These are phyloP conservation scores for Sebastiscus albofasciatus DNA, from an alignment of 2,797 vertebrate genomes.

Conservation along the genomic window DNA sequence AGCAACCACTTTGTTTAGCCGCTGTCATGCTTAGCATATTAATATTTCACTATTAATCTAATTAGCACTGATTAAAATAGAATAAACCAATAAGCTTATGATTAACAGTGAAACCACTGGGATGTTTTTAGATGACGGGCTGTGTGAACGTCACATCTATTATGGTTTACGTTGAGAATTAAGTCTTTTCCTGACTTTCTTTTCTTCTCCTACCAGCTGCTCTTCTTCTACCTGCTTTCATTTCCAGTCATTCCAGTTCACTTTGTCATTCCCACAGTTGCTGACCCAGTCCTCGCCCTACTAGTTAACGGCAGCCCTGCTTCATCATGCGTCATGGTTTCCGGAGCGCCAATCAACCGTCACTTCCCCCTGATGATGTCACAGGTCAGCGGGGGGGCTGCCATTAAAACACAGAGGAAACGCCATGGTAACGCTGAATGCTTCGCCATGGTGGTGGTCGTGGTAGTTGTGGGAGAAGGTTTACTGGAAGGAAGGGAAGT, in stretches of 20 bases:
- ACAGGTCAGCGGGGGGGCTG: conserved; percentile 62
- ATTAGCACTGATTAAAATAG: conserved; percentile 1
- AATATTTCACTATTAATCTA: background rate
- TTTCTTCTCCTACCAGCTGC: background rate
- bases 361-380: conserved; percentile 55
- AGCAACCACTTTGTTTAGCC: background rate
- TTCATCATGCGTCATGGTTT: conserved; percentile 62
- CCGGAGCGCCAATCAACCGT: conserved; percentile 49
- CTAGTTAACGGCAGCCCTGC: conserved; percentile 24
- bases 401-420: conserved; percentile 52
- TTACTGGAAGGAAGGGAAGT: conserved; percentile 78
- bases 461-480: conserved; percentile 56
- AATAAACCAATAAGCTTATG: background rate
- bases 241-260: conserved; percentile 16
- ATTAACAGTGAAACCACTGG: background rate
- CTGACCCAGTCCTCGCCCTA: conserved; percentile 22
- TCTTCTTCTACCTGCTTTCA: background rate
- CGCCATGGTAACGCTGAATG: conserved; percentile 62
- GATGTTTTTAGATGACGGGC: background rate
- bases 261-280: conserved; percentile 44
- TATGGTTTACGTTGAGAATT: background rate
- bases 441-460: conserved; percentile 57
- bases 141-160: background rate
- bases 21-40: background rate
- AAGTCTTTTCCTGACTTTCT: background rate